Base-by-base conservation (phyloP, 2,888 invertebrate genomes). In the Eutolmus rufibarbis region DNA sequence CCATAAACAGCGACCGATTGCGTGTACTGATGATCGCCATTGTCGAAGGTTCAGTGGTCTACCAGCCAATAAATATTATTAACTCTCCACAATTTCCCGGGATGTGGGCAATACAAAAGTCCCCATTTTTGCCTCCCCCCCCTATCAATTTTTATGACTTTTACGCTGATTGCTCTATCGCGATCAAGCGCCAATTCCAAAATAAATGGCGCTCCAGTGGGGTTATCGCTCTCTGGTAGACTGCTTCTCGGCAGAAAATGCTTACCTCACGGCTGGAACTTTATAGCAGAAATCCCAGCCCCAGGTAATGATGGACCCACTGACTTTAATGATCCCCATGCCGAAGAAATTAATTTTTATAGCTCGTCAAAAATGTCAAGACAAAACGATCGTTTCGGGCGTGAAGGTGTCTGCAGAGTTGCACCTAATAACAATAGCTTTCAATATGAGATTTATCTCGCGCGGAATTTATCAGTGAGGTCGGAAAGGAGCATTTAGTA, bases 1-100 rank as follows among this genome's bases (percentile, higher is more conserved):
- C 84, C 84, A 84, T 84, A 84, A 84, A 74, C 66, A 84, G 66
- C 57, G 51, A 34, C 46, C 84, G 84, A 84, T 84, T 84, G 74
- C 84, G 84, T 66, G 84, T 43, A 37, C 84, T 37, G 84, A 84
- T 84, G 84, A 84, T 84, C 40, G 46, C 23, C 40, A 84, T 84
- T 84, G 84, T 84, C 84, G 37, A 37, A 66, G 66, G 19, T 56
- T 56, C 31, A 23, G 66, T 40, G 12, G n/a, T 14, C 16, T 84
- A 40, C 14, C 23, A 66, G 40, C 74, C 84, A 40, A 66, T 84
- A 74, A 84, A 84, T 84, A 66, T 84, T 84, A 84, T 74, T 40
- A 40, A 84, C 19, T 40, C 43, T 43, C 66, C 23, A 74, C 37
- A 37, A 66, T 74, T 74, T 84, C 34, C 37, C 4, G 23, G 40